phyloP scores from a whole-genome alignment of 2,888 invertebrate species.

The Imbricaverruca yamaguchii region DNA sequence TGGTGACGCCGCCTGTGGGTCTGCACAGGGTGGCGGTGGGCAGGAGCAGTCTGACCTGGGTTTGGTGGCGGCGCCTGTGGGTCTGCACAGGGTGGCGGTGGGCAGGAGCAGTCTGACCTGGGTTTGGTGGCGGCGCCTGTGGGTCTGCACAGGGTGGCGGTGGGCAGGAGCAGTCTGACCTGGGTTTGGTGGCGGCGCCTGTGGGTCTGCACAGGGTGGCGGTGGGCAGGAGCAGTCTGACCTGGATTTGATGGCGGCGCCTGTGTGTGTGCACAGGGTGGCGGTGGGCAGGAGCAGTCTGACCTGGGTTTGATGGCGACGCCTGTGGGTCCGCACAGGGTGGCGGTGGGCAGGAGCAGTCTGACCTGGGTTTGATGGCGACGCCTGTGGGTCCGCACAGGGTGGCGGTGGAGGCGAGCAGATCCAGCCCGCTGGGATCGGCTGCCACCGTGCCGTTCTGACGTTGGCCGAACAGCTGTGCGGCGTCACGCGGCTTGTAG shows the following conservation, averaged over 20 bases:
- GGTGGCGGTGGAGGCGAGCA: slow-evolving; percentile 7
- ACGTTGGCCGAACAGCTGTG: neutral
- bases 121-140: too few relatives aligned
- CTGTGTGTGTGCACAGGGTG: too few relatives aligned
- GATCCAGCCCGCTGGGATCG: neutral
- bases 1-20: too few relatives aligned
- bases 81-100: neutral
- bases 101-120: neutral
- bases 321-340: too few relatives aligned
- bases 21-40: too few relatives aligned
- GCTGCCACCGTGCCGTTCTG: neutral
- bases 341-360: too few relatives aligned
- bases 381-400: neutral
- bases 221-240: neutral
- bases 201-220: neutral
- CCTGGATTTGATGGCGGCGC: neutral
- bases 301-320: neutral
- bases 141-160: too few relatives aligned
- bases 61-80: neutral
- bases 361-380: neutral
- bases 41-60: neutral
- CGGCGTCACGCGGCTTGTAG: neutral
- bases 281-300: too few relatives aligned
- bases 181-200: neutral
- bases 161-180: neutral